Percentiles rank a stretch among this genome's conserved stretches.
Evolutionary conservation across 2,113 vertebrate genomes (phyloP).

Genomic region (Lipotes vexillifer): DNA sequence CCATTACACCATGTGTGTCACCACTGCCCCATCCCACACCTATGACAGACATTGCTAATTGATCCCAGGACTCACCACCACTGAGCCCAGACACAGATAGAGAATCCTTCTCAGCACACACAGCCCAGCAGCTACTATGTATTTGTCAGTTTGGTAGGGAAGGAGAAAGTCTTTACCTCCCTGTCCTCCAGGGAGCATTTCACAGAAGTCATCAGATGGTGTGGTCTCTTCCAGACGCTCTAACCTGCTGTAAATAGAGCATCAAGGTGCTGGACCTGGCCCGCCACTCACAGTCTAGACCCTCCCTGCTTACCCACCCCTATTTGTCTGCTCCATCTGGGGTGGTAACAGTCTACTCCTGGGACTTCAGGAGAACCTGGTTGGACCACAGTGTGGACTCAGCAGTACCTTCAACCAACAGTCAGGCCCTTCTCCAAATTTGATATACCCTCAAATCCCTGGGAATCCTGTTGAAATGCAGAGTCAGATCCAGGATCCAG

Average conservation of each 20-base stretch:
- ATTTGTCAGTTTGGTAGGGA: background rate
- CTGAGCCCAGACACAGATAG: background rate
- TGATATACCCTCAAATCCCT: background rate
- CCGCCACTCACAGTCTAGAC: background rate
- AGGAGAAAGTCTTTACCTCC: background rate
- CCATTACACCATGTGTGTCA: fast-evolving
- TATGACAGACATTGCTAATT: background rate
- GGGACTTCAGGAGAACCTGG: background rate
- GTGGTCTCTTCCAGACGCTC: background rate
- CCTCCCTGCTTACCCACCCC: background rate
- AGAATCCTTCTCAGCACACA: background rate
- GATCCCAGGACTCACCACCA: background rate
- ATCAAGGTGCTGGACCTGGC: background rate
- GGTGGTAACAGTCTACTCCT: background rate
- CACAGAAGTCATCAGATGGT: background rate
- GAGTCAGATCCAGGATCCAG: background rate
- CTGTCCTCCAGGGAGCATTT: background rate
- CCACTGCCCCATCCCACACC: background rate
- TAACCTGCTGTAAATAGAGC: background rate
- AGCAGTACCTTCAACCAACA: background rate
- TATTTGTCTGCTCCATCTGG: background rate
- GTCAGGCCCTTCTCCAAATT: background rate
- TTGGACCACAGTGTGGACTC: background rate
- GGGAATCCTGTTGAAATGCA: background rate
- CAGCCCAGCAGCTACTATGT: background rate